Evolutionary conservation across 2,113 vertebrate genomes (phyloP).

Genomic region (Psephotus haematonotus): DNA sequence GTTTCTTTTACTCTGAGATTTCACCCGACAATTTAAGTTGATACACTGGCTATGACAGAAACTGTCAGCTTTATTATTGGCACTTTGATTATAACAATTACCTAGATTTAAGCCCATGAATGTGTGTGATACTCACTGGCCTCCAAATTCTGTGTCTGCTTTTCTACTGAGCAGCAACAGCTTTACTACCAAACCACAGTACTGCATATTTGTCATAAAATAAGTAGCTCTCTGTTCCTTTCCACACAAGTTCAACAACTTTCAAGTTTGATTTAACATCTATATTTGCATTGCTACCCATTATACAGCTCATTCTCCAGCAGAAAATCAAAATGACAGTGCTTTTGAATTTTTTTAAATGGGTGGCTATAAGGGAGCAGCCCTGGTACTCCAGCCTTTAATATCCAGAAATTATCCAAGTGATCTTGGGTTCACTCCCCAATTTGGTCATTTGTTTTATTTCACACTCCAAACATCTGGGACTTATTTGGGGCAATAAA

Average conservation of each 20-base stretch:
- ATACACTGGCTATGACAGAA: background rate
- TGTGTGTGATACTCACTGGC: background rate
- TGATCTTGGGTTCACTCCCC: conserved; percentile 37
- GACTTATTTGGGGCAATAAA: conserved; percentile 62
- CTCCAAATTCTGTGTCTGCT: background rate
- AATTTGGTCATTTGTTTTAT: conserved; percentile 45
- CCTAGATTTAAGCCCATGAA: background rate
- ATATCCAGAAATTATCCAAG: conserved; percentile 24
- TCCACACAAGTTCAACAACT: background rate
- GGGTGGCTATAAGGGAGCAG: background rate
- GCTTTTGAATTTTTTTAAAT: background rate
- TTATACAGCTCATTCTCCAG: background rate
- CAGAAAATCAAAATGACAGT: background rate
- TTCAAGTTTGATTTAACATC: background rate
- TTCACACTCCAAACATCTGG: conserved; percentile 67
- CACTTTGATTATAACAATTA: background rate
- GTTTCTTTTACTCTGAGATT: background rate
- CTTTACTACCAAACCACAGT: background rate
- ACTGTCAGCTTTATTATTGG: background rate
- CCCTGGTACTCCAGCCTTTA: conserved; percentile 19
- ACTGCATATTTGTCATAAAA: background rate
- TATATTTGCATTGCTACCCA: background rate
- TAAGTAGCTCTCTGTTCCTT: background rate
- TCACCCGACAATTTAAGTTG: background rate
- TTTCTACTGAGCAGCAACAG: background rate